Percentiles rank a stretch among this genome's conserved stretches.
Conservation (phyloP, 2,797 vertebrate genomes). For the Erithacus rubecula region DNA sequence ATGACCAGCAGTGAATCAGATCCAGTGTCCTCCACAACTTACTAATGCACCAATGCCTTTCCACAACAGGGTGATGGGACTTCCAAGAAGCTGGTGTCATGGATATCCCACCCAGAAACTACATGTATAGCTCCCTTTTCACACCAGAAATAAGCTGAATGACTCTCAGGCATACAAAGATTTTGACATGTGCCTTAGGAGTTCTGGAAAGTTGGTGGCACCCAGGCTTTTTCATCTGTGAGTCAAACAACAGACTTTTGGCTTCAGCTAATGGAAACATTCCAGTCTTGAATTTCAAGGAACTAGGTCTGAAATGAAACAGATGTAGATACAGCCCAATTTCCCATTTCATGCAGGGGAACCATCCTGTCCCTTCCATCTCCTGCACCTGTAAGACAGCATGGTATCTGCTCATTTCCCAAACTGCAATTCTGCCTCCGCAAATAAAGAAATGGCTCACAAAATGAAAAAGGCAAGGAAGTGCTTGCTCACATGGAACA, state of each 20-base stretch:
- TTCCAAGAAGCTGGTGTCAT: not conserved
- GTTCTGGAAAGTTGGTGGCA: not conserved
- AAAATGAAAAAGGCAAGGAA: not conserved
- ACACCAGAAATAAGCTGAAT: not conserved
- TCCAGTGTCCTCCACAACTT: not conserved
- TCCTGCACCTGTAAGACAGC: not conserved
- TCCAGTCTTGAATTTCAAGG: not conserved
- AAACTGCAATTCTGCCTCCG: not conserved
- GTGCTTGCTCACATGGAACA: not conserved
- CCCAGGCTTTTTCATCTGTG: not conserved
- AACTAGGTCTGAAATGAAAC: not conserved
- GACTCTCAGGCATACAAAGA: not conserved
- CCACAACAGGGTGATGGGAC: not conserved
- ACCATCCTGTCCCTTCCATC: not conserved
- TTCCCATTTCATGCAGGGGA: not conserved
- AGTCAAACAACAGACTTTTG: not conserved
- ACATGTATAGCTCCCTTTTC: not conserved
- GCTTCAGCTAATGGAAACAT: not conserved
- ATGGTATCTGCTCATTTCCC: not conserved
- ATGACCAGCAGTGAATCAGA: not conserved
- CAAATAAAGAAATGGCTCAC: not conserved
- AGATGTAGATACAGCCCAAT: not conserved
- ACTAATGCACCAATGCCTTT: not conserved
- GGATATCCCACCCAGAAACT: not conserved
- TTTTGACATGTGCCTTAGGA: not conserved